These are phyloP conservation scores for Pachliopta kotzebuea DNA, from an alignment of 2,888 invertebrate genomes.

Conservation along the genomic window DNA sequence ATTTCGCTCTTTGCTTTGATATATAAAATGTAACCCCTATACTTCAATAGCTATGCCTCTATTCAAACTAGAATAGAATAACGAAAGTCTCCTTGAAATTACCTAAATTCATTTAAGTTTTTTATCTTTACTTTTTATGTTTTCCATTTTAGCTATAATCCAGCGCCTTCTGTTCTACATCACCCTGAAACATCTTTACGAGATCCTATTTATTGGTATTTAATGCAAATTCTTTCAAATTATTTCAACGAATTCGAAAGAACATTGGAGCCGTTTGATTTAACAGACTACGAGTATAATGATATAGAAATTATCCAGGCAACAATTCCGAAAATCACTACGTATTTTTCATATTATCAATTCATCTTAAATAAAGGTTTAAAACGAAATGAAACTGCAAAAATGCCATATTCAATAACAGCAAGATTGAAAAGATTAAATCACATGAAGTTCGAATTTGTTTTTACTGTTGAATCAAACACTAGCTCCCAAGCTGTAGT, in stretches of 20 bases:
- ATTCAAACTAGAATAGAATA: too few relatives aligned
- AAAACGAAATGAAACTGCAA: slow-evolving; percentile 34
- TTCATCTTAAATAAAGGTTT: slow-evolving; percentile 53
- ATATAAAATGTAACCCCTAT: too few relatives aligned
- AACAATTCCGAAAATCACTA: slow-evolving; percentile 51
- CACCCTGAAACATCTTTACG: slow-evolving; percentile 65
- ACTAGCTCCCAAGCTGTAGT: slow-evolving; percentile 44
- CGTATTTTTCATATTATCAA: slow-evolving; percentile 58
- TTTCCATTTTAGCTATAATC: slow-evolving; percentile 56
- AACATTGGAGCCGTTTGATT: slow-evolving; percentile 49
- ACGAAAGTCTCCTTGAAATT: too few relatives aligned
- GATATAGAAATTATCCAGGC: slow-evolving; percentile 49
- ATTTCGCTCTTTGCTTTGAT: too few relatives aligned
- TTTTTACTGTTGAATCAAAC: slow-evolving; percentile 55
- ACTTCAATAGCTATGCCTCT: too few relatives aligned
- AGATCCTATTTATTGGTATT: slow-evolving; percentile 62
- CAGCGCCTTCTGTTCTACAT: slow-evolving; percentile 65
- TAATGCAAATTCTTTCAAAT: slow-evolving; percentile 53
- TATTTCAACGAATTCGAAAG: slow-evolving; percentile 58
- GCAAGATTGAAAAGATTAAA: slow-evolving; percentile 62
- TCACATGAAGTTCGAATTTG: slow-evolving; percentile 52
- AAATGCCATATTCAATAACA: slow-evolving; percentile 40
- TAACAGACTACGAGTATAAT: slow-evolving; percentile 51
- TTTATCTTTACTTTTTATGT: background rate
- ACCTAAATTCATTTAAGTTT: background rate